Evolutionary conservation across 2,797 vertebrate species (phyloP).

Genomic region (Gephyroberyx darwinii): DNA sequence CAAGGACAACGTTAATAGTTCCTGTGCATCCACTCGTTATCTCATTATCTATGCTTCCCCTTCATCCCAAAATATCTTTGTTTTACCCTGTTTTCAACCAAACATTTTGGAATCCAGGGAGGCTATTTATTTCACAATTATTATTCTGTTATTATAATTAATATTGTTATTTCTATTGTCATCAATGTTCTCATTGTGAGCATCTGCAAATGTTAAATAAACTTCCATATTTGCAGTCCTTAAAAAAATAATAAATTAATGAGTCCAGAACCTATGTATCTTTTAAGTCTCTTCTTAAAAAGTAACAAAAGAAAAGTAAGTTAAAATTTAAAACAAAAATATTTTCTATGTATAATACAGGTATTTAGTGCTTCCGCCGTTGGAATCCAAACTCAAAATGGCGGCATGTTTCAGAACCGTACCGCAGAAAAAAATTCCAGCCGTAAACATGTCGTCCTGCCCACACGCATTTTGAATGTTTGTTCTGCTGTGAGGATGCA

Average conservation of each 20-base stretch:
- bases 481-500: conserved; percentile 70
- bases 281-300: conserved; percentile 93
- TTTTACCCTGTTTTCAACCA: conserved; percentile 82
- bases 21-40: conserved; percentile 62
- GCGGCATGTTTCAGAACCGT: conserved; percentile 86
- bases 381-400: conserved; percentile 86
- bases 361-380: conserved; percentile 90
- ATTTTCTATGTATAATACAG: conserved; percentile 99
- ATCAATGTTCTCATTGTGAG: conserved; percentile 84
- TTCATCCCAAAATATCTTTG: conserved; percentile 77
- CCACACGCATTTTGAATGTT: conserved; percentile 79
- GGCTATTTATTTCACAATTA: conserved; percentile 79
- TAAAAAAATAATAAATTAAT: conserved; percentile 99
- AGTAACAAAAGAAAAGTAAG: conserved; percentile 88
- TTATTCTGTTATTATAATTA: conserved; percentile 88
- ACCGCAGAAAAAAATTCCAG: conserved; percentile 82
- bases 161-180: conserved; percentile 91
- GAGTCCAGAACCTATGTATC: conserved; percentile 88
- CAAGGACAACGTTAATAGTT: conserved; percentile 65
- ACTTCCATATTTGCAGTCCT: conserved; percentile 94
- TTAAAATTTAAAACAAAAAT: conserved; percentile 97
- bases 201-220: conserved; percentile 99
- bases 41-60: conserved; percentile 71
- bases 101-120: conserved; percentile 88
- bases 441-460: conserved; percentile 81